Evolutionary conservation across 2,888 invertebrate genomes (phyloP), one percentile per base, ranked within the genome.

Genomic region (Agrotis puta): DNA sequence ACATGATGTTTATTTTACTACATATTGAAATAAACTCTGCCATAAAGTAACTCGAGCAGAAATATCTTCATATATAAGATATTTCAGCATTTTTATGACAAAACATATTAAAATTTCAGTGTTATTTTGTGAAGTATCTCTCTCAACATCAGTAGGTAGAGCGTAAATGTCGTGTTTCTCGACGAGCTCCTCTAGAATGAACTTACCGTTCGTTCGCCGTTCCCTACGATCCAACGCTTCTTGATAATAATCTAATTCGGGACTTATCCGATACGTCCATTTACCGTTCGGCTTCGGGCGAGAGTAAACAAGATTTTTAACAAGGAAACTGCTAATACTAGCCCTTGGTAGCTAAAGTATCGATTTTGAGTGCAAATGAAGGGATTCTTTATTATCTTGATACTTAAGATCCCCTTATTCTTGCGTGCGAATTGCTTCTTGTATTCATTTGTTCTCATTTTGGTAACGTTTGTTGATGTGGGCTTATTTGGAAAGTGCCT

Each of bases 171-270:
- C 74, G 54, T 56, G 70, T 71, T 79, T 64, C 50, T 53, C 54
- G 64, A 5, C 53, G 45, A 77, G 66, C 56, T 43, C 53, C 59
- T 74, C 48, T 50, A n/a, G 74, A 84, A 85, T 65, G 64, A 70
- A 76, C 70, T 84, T 83, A 81, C 59, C 70, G 65, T 22, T 57
- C 33, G 50, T 18, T 57, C 27, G 61, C 48, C 58, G 48, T 18
- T 63, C 33, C 54, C 70, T 48, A 57, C 67, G 71, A 71, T 74
- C 64, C 70, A 64, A 70, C 63, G 61, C 64, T 63, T 70, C 83
- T 74, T 73, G 83, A 78, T 83, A 76, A 83, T 85, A 84, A 85
- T 85, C 84, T 74, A 83, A 84, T 84, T 85, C 70, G 22, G 27
- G 50, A 51, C 70, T 78, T 62, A 78, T 74, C 79, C 79, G 85